Evolutionary conservation across 2,113 vertebrate species (phyloP).

Genomic region (Rana temporaria): DNA sequence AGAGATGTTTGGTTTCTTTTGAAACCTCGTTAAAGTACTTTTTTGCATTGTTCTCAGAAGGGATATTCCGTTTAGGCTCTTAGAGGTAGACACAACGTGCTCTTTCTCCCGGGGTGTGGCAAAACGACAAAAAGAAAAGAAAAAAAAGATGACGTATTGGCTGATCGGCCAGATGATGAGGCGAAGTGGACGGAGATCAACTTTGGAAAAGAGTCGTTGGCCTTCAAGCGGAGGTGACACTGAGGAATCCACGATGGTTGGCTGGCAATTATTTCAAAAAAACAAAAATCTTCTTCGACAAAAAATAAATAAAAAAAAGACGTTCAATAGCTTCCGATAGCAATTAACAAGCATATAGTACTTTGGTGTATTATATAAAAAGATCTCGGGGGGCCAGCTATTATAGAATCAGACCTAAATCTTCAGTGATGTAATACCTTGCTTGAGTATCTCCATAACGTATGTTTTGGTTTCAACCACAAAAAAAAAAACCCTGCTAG

Average conservation of each 20-base stretch:
- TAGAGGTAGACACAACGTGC: conserved; percentile 69
- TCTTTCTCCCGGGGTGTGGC: conserved; percentile 68
- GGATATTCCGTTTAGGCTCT: conserved; percentile 71
- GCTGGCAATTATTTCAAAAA: conserved; percentile 18
- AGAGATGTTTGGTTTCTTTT: conserved; percentile 73
- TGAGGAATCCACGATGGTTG: background rate
- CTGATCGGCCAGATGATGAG: conserved; percentile 54
- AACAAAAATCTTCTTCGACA: background rate
- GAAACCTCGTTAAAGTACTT: conserved; percentile 71
- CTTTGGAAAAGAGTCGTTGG: background rate
- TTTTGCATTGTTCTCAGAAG: conserved; percentile 72
- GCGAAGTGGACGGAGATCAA: conserved; percentile 15
- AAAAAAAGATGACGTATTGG: conserved; percentile 24
- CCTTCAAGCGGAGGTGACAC: background rate
- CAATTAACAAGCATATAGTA: conserved; percentile 30
- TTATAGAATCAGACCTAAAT: background rate
- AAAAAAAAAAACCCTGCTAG: background rate
- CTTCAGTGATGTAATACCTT: conserved; percentile 30
- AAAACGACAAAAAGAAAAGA: conserved; percentile 47
- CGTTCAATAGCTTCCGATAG: conserved; percentile 22
- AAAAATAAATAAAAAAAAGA: too few species aligned
- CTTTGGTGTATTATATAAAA: conserved; percentile 48
- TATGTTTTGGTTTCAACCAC: conserved; percentile 9
- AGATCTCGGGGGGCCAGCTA: conserved; percentile 7
- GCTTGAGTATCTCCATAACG: background rate